Evolutionary conservation across 1,140 invertebrate species (phyloP).

Genomic region (Bombyx mandarina): DNA sequence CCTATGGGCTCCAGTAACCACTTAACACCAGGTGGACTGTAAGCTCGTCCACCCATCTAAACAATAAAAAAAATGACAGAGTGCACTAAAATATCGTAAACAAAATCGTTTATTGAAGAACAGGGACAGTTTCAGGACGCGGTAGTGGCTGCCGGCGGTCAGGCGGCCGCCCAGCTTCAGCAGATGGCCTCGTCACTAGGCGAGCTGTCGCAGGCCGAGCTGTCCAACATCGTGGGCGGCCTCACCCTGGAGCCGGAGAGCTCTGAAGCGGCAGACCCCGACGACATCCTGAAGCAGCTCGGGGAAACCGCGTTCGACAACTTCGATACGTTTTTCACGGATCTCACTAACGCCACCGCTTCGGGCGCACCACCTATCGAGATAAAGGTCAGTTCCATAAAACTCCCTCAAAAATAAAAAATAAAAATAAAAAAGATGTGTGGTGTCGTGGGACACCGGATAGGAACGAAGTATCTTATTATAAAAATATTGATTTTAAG

Average conservation of each 20-base stretch:
- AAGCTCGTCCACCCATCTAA: no score
- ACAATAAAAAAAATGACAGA: no score
- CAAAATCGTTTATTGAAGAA: constrained; percentile 2
- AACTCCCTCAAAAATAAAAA: no score
- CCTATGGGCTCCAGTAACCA: no score
- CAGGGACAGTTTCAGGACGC: constrained; percentile 51
- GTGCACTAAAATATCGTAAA: no score
- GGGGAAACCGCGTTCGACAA: constrained; percentile 76
- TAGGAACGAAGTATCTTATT: no score
- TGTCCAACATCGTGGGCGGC: constrained; percentile 75
- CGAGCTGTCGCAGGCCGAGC: constrained; percentile 78
- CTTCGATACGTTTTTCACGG: constrained; percentile 68
- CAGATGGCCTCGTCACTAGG: constrained; percentile 69
- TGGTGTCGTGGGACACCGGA: no score
- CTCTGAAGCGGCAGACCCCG: constrained; percentile 73
- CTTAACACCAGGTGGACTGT: no score
- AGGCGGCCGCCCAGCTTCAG: constrained; percentile 50
- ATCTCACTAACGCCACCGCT: constrained; percentile 59
- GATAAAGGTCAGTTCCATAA: constrained; percentile 49
- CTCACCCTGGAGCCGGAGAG: constrained; percentile 57
- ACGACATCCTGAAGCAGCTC: constrained; percentile 80
- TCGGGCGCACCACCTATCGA: constrained; percentile 54
- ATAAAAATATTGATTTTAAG: no score
- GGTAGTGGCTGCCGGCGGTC: constrained; percentile 50
- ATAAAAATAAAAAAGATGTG: no score